These are phyloP conservation scores for Epinephelus moara DNA, from an alignment of 2,113 vertebrate species.

Conservation along the genomic window DNA sequence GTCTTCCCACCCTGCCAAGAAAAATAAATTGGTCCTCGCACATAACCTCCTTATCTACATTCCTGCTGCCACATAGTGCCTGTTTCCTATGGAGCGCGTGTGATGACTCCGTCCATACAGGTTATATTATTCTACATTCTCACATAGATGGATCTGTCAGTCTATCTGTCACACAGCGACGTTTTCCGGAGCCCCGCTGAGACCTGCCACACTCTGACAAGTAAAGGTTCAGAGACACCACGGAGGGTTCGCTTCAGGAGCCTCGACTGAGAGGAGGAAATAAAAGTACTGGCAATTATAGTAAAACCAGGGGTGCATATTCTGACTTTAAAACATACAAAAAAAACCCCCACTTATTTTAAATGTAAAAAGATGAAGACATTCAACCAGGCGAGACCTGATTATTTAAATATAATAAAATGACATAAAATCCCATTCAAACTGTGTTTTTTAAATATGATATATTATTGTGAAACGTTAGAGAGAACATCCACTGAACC, in stretches of 20 bases:
- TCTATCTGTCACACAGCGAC: slow-evolving; percentile 55
- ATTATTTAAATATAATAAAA: too few relatives aligned
- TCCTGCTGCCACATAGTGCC: slow-evolving; percentile 25
- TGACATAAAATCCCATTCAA: too few relatives aligned
- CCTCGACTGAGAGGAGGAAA: background rate
- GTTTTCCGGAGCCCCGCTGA: slow-evolving; percentile 34
- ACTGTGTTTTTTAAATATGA: too few relatives aligned
- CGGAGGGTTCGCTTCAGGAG: background rate
- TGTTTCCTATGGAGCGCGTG: slow-evolving; percentile 43
- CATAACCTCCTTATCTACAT: slow-evolving; percentile 68
- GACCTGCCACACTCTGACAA: slow-evolving; percentile 37
- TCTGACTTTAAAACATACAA: too few relatives aligned
- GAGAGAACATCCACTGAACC: too few relatives aligned
- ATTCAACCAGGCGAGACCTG: too few relatives aligned
- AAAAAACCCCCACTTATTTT: too few relatives aligned
- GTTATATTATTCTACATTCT: slow-evolving; percentile 67
- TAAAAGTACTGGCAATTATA: background rate
- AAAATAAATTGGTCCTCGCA: slow-evolving; percentile 74
- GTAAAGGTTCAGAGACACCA: slow-evolving; percentile 14
- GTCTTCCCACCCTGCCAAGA: slow-evolving; percentile 64
- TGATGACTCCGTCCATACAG: slow-evolving; percentile 56
- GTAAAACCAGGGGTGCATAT: background rate
- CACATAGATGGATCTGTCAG: slow-evolving; percentile 69
- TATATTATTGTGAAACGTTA: too few relatives aligned
- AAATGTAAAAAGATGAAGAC: too few relatives aligned